These are phyloP conservation scores for Piaya cayana DNA, from an alignment of 2,113 vertebrate species.

Conservation along the genomic window DNA sequence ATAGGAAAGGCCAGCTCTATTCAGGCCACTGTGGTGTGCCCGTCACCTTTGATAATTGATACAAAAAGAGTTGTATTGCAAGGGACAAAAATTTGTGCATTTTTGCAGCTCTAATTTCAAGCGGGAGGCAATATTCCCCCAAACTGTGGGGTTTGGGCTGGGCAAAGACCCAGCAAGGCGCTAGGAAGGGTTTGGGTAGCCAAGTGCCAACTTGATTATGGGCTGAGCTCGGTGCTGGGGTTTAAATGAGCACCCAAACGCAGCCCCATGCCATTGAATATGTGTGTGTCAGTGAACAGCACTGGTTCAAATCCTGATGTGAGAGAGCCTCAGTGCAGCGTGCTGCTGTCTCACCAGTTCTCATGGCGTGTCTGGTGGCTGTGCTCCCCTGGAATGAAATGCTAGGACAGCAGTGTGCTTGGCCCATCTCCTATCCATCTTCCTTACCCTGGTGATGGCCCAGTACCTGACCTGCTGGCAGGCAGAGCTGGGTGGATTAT, in stretches of 20 bases:
- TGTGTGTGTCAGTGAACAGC: accelerated
- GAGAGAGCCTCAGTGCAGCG: not conserved
- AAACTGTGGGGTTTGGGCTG: not conserved
- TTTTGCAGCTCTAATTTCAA: not conserved
- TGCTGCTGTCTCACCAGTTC: not conserved
- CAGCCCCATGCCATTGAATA: not conserved
- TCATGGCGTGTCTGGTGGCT: not conserved
- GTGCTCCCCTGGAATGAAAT: not conserved
- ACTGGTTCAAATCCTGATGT: not conserved
- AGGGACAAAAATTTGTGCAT: not conserved
- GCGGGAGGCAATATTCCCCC: not conserved
- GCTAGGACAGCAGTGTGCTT: accelerated
- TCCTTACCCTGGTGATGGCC: not conserved
- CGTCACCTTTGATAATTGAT: not conserved
- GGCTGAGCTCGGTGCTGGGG: not conserved
- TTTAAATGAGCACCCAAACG: not conserved
- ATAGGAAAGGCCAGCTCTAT: not conserved
- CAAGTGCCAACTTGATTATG: accelerated
- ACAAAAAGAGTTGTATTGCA: not conserved
- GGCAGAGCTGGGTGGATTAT: not conserved
- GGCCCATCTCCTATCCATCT: not conserved
- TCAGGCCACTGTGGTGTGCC: not conserved
- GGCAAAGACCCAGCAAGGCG: not conserved
- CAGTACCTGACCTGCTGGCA: not conserved
- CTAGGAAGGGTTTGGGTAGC: not conserved